Evolutionary conservation across 1,140 invertebrate genomes (phyloP).

Genomic region (Polypedilum pembai): DNA sequence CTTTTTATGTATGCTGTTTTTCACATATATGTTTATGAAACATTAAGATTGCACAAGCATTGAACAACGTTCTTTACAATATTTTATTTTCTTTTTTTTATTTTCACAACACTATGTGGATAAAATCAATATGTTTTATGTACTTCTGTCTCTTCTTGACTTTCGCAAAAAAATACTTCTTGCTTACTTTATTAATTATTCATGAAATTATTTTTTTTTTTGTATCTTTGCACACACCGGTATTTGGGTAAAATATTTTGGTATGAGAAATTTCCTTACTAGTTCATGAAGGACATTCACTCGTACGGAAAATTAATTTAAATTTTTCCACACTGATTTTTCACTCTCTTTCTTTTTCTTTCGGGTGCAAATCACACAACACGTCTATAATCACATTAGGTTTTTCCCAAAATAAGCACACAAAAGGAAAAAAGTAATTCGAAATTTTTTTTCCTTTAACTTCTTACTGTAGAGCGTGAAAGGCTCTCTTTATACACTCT

Average conservation of each 20-base stretch:
- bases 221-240: neutral
- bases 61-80: neutral
- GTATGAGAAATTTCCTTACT: neutral
- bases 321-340: neutral
- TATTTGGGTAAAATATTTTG: neutral
- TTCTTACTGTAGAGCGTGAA: neutral
- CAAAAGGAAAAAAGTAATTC: neutral
- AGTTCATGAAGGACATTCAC: neutral
- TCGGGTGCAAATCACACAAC: neutral
- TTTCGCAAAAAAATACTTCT: neutral
- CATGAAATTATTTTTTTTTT: neutral
- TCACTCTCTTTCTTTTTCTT: neutral
- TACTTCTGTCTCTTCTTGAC: neutral
- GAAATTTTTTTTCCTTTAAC: neutral
- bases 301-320: neutral
- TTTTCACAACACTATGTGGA: constrained; percentile 9
- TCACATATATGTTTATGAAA: no score
- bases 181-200: constrained; percentile 24
- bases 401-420: constrained; percentile 6
- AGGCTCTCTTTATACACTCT: neutral
- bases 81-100: constrained; percentile 9
- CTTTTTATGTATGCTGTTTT: no score
- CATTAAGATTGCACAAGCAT: no score
- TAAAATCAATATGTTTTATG: constrained; percentile 27
- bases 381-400: constrained; percentile 17